These are phyloP conservation scores for Neotoma lepida DNA, from an alignment of 2,113 vertebrate species.

Conservation along the genomic window DNA sequence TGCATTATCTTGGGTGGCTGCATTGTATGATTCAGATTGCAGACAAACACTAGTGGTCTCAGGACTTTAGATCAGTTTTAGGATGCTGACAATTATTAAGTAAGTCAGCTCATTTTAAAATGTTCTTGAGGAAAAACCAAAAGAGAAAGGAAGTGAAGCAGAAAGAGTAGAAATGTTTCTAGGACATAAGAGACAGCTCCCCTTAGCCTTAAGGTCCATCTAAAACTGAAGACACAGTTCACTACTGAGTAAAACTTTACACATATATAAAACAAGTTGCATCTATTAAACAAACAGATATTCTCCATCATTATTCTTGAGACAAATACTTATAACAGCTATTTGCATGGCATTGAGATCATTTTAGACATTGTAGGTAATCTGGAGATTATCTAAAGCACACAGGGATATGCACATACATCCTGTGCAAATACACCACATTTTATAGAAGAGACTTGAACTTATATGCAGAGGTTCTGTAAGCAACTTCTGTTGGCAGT, in stretches of 20 bases:
- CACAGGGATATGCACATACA: background rate
- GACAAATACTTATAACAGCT: background rate
- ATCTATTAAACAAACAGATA: background rate
- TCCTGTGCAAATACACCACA: background rate
- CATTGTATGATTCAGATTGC: background rate
- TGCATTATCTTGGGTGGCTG: background rate
- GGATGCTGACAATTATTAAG: background rate
- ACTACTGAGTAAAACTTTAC: background rate
- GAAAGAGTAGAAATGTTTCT: background rate
- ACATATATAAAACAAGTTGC: background rate
- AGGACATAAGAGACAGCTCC: background rate
- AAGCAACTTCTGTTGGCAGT: background rate
- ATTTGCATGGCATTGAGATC: background rate
- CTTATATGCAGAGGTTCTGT: background rate
- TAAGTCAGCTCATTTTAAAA: background rate
- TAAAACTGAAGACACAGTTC: background rate
- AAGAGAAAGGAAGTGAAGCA: background rate
- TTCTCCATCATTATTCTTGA: background rate
- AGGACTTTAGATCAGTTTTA: background rate
- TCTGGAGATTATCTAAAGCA: background rate
- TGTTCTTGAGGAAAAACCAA: background rate
- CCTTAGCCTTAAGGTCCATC: background rate
- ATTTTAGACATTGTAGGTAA: background rate
- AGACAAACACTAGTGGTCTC: background rate
- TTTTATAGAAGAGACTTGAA: background rate